Conservation (phyloP, 2,113 vertebrate species). For the Atrichornis clamosus region DNA sequence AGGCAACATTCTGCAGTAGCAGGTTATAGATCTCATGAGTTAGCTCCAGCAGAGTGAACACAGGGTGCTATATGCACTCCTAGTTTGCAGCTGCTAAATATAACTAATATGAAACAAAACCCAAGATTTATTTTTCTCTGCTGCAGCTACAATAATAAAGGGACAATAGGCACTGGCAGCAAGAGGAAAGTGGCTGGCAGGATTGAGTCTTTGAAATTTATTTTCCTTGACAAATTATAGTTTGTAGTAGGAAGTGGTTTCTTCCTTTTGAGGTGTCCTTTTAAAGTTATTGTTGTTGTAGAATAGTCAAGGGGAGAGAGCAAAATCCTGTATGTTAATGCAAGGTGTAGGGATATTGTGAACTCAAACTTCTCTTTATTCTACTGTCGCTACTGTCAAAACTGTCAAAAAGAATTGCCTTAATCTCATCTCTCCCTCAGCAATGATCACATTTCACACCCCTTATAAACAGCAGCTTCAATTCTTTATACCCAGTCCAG, state of each 20-base stretch:
- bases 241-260: slow-evolving; percentile 9
- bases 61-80: background rate
- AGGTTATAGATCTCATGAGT: background rate
- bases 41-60: background rate
- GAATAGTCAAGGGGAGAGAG: background rate
- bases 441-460: background rate
- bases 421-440: background rate
- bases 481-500: background rate
- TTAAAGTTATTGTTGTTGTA: background rate
- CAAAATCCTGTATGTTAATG: background rate
- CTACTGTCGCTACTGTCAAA: background rate
- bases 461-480: background rate
- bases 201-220: background rate
- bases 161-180: background rate
- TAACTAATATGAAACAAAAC: background rate
- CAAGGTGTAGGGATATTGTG: background rate
- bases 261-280: background rate
- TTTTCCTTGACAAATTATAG: slow-evolving; percentile 12
- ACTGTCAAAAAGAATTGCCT: background rate
- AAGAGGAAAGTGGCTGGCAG: background rate
- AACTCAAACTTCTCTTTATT: background rate
- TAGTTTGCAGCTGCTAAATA: slow-evolving; percentile 13
- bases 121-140: background rate
- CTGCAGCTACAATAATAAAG: slow-evolving; percentile 1
- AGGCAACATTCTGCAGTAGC: background rate